Percentiles rank a stretch among this genome's conserved stretches.
phyloP scores from a whole-genome alignment of 1,140 invertebrate genomes.

The Lepidurus packardi region DNA sequence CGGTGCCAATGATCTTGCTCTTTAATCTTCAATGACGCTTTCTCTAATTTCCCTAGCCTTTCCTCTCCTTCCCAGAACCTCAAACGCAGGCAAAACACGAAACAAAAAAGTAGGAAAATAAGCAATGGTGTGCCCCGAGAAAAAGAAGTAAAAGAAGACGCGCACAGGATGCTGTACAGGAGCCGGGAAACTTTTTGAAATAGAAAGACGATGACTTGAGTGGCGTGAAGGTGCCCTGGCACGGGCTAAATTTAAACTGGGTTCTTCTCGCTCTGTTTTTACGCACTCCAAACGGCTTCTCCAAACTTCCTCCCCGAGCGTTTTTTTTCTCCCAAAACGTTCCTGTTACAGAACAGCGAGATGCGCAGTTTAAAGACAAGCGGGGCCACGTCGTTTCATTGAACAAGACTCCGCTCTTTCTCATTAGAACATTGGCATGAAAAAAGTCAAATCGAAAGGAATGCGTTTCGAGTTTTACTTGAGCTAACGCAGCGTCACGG shows the following conservation, averaged over 20 bases:
- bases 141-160: background rate
- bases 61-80: no score
- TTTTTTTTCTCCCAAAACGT: background rate
- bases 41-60: no score
- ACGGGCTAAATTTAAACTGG: slow-evolving; percentile 10
- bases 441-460: no score
- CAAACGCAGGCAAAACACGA: no score
- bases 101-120: background rate
- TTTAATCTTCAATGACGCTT: no score
- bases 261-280: background rate
- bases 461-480: no score
- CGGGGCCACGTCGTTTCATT: background rate
- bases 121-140: background rate
- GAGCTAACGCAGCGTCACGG: background rate
- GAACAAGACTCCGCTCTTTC: background rate
- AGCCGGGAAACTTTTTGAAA: background rate
- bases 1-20: no score
- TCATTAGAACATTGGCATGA: no score
- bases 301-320: background rate
- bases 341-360: background rate
- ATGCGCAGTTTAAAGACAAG: background rate
- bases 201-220: background rate
- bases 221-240: slow-evolving; percentile 20
- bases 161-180: background rate
- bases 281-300: background rate